Evolutionary conservation across 2,888 invertebrate genomes (phyloP).

Genomic region (Apeira syringaria): DNA sequence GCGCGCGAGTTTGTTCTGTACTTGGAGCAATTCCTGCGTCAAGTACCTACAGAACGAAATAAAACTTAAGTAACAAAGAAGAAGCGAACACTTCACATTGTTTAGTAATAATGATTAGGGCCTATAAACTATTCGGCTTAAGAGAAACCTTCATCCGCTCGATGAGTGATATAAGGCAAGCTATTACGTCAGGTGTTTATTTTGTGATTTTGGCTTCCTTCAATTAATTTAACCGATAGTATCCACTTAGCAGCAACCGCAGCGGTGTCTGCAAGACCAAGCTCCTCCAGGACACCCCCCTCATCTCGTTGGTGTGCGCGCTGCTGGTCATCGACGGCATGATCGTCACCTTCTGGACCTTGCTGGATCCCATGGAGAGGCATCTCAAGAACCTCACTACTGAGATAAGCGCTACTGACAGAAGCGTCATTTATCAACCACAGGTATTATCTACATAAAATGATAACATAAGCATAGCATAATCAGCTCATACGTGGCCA

Average conservation of each 20-base stretch:
- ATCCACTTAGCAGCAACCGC: constrained; percentile 79
- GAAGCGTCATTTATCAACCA: constrained; percentile 93
- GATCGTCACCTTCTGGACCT: constrained; percentile 93
- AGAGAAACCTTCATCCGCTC: too few relatives aligned
- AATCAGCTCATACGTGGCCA: too few relatives aligned
- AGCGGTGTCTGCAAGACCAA: constrained; percentile 94
- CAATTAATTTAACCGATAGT: background rate
- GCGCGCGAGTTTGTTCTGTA: too few relatives aligned
- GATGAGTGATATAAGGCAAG: too few relatives aligned
- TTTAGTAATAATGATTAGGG: too few relatives aligned
- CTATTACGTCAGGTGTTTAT: too few relatives aligned
- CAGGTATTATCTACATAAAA: constrained; percentile 81
- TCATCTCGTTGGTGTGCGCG: constrained; percentile 92
- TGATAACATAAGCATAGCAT: constrained; percentile 6
- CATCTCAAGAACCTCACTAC: constrained; percentile 92
- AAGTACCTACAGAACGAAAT: too few relatives aligned
- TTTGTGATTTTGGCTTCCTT: too few relatives aligned
- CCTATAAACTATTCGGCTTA: too few relatives aligned
- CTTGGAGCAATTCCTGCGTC: too few relatives aligned
- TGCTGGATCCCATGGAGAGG: constrained; percentile 93
- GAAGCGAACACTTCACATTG: too few relatives aligned
- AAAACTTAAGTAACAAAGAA: too few relatives aligned
- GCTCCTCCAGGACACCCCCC: constrained; percentile 94
- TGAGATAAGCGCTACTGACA: constrained; percentile 89
- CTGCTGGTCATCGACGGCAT: constrained; percentile 92